Evolutionary conservation across 2,888 invertebrate species (phyloP).

Genomic region (Tenthredo distinguenda): DNA sequence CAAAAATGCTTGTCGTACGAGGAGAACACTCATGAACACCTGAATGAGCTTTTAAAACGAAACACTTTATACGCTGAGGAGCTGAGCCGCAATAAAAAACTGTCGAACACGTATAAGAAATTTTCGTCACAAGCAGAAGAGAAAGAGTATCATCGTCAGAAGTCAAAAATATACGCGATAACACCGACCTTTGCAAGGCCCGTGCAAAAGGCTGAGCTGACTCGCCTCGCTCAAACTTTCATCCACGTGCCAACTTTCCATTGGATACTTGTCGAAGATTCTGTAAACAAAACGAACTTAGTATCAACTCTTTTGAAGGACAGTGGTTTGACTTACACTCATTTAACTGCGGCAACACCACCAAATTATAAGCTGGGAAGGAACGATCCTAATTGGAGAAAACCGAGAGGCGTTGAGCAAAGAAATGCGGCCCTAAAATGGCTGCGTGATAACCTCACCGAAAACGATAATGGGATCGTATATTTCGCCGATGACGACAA

Average conservation of each 20-base stretch:
- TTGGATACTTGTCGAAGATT: constrained; percentile 97
- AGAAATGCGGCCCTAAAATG: constrained; percentile 92
- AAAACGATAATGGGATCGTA: constrained; percentile 86
- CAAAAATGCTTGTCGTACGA: constrained; percentile 53
- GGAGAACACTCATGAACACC: constrained; percentile 50
- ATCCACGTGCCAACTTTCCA: constrained; percentile 92
- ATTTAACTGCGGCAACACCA: constrained; percentile 86
- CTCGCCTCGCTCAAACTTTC: constrained; percentile 92
- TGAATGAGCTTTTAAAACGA: constrained; percentile 57
- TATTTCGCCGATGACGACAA: constrained; percentile 99
- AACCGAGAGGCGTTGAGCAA: constrained; percentile 94
- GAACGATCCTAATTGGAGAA: constrained; percentile 86
- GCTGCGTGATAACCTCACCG: constrained; percentile 85
- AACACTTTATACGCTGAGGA: constrained; percentile 56
- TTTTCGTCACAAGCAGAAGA: constrained; percentile 46
- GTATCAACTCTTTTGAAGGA: constrained; percentile 87
- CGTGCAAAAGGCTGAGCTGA: constrained; percentile 96
- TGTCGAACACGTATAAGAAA: neutral
- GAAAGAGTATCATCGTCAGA: constrained; percentile 74
- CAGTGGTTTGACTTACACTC: constrained; percentile 85
- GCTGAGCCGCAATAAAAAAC: neutral
- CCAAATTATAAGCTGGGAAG: constrained; percentile 84
- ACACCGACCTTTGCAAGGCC: constrained; percentile 95
- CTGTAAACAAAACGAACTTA: constrained; percentile 84
- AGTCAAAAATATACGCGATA: constrained; percentile 91